phyloP scores from a whole-genome alignment of 23 tunicate genomes.

The Trididemnum clinides region DNA sequence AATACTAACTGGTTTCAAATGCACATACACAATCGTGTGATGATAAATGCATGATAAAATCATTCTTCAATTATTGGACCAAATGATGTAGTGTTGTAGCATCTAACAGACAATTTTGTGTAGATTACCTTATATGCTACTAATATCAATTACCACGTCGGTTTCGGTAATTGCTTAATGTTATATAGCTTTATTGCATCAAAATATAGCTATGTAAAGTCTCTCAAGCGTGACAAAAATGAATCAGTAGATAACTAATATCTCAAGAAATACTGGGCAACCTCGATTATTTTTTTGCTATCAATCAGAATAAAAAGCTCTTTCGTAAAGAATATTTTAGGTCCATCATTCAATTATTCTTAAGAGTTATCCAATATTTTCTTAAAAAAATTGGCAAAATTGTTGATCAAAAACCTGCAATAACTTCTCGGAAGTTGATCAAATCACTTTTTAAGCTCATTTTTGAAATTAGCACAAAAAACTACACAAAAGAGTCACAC shows the following conservation, averaged over 20 bases:
- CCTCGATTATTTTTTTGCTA: background rate
- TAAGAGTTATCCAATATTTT: background rate
- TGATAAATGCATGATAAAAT: too few species aligned
- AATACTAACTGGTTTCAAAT: too few species aligned
- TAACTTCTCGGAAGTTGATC: constrained; percentile 1
- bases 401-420: background rate
- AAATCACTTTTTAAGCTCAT: constrained; percentile 11
- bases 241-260: background rate
- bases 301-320: background rate
- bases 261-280: background rate
- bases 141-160: too few species aligned
- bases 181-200: background rate
- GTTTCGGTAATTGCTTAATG: background rate
- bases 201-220: too few species aligned
- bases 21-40: too few species aligned
- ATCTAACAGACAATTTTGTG: too few species aligned
- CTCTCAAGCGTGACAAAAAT: constrained; percentile 9
- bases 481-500: constrained; percentile 1
- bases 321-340: background rate
- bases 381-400: background rate
- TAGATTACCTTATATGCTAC: too few species aligned
- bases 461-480: constrained; percentile 25
- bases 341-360: too few species aligned
- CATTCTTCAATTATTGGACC: too few species aligned
- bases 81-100: too few species aligned